Evolutionary conservation across 2,888 invertebrate genomes (phyloP).

Genomic region (Palloptera scutellata): DNA sequence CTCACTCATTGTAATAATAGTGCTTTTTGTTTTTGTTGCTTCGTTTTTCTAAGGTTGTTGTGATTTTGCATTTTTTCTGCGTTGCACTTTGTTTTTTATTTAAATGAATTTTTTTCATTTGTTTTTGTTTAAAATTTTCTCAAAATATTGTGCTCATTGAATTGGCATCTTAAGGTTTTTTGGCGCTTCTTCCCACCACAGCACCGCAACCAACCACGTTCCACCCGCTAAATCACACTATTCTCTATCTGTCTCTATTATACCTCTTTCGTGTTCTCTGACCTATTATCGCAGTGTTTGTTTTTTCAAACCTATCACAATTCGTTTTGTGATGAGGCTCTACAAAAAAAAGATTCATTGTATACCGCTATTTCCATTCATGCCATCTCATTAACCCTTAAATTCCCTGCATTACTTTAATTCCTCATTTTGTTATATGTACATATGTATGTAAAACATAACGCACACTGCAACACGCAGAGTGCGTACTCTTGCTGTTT

Average conservation of each 20-base stretch:
- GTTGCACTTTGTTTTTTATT: not conserved
- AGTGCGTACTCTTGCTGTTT: not conserved
- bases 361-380: too few species aligned
- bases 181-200: constrained; percentile 38
- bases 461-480: too few species aligned
- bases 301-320: not conserved
- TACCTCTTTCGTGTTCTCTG: not conserved
- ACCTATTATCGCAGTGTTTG: not conserved
- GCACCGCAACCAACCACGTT: not conserved
- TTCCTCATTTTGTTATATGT: too few species aligned
- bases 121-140: constrained; percentile 24
- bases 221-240: constrained; percentile 36
- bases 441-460: too few species aligned
- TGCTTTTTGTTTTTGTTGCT: constrained; percentile 10
- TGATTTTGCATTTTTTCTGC: not conserved
- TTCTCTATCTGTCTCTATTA: constrained; percentile 37
- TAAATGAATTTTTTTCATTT: constrained; percentile 28
- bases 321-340: not conserved
- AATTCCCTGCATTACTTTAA: too few species aligned
- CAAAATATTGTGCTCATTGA: constrained; percentile 11
- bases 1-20: not conserved
- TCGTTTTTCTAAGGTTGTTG: constrained; percentile 34
- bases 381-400: too few species aligned
- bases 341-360: not conserved
- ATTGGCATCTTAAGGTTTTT: constrained; percentile 12